Evolutionary conservation across 1,140 invertebrate species (phyloP).

Genomic region (Drosophila lacteicornis): DNA sequence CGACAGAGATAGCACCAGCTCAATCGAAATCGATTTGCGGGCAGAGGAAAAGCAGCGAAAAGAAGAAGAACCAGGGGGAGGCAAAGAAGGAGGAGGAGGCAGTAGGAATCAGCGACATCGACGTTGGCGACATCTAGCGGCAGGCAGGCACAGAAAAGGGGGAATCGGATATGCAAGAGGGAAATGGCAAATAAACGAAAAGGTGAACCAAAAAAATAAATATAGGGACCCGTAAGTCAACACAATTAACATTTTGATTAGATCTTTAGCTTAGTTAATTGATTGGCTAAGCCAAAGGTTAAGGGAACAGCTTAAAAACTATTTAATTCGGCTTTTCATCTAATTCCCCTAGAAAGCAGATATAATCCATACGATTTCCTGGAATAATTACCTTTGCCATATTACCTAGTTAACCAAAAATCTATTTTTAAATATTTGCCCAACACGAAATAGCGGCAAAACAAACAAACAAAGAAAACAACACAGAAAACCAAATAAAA

Average conservation of each 20-base stretch:
- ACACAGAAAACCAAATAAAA: constrained; percentile 9
- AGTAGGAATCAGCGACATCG: constrained; percentile 5
- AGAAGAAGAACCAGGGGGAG: constrained; percentile 17
- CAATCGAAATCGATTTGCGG: constrained; percentile 59
- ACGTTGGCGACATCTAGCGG: constrained; percentile 25
- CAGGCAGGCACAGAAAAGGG: background rate
- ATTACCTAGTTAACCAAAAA: constrained; percentile 4
- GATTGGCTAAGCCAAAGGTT: background rate
- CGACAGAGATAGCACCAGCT: constrained; percentile 23
- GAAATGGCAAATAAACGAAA: constrained; percentile 43
- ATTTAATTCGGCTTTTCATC: background rate
- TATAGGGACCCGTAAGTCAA: constrained; percentile 5
- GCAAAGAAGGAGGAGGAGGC: background rate
- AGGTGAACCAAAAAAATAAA: constrained; percentile 20
- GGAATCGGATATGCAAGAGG: constrained; percentile 36
- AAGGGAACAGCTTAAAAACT: background rate
- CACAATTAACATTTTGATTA: constrained; percentile 10
- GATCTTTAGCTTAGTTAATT: background rate
- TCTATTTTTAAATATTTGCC: constrained; percentile 10
- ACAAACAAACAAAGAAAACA: constrained; percentile 22
- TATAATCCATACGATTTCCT: background rate
- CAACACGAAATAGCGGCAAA: constrained; percentile 5
- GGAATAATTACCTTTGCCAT: background rate
- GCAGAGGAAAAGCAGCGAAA: constrained; percentile 30
- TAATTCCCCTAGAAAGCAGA: background rate